Evolutionary conservation across 2,888 invertebrate genomes (phyloP).

Genomic region (Eueremaeus valkanovi): DNA sequence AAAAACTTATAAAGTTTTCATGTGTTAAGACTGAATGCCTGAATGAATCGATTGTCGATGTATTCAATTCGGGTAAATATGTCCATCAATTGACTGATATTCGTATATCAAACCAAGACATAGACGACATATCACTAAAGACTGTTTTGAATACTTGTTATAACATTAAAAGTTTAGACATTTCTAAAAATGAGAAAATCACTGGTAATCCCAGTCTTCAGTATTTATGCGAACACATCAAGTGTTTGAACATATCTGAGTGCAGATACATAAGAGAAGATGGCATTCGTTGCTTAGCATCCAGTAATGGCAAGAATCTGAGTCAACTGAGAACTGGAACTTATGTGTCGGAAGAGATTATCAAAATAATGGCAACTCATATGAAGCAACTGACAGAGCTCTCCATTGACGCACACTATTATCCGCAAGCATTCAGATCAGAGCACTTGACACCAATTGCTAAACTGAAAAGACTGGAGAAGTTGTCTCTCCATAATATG

Average conservation of each 20-base stretch:
- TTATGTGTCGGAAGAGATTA: background rate
- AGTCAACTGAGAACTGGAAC: background rate
- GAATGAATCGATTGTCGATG: background rate
- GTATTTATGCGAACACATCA: background rate
- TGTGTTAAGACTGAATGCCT: background rate
- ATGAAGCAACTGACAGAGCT: background rate
- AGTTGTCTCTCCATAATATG: background rate
- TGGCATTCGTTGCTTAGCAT: background rate
- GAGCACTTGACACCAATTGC: background rate
- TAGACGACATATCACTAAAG: background rate
- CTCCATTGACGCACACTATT: background rate
- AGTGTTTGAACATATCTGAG: background rate
- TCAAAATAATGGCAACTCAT: background rate
- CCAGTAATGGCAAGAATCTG: background rate
- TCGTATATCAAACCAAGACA: background rate
- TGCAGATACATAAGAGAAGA: conserved; percentile 10
- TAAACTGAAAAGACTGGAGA: background rate
- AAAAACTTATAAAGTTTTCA: background rate
- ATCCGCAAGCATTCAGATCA: background rate
- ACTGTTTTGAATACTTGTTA: background rate
- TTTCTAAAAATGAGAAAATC: conserved; percentile 14
- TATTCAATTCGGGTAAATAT: background rate
- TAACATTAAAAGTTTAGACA: background rate
- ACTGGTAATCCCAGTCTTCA: background rate
- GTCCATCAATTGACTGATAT: background rate